A percentile compares a stretch with the other conserved stretches of the same genome.
Conservation (phyloP, 1,140 invertebrate genomes). For the Heliconius himera region DNA sequence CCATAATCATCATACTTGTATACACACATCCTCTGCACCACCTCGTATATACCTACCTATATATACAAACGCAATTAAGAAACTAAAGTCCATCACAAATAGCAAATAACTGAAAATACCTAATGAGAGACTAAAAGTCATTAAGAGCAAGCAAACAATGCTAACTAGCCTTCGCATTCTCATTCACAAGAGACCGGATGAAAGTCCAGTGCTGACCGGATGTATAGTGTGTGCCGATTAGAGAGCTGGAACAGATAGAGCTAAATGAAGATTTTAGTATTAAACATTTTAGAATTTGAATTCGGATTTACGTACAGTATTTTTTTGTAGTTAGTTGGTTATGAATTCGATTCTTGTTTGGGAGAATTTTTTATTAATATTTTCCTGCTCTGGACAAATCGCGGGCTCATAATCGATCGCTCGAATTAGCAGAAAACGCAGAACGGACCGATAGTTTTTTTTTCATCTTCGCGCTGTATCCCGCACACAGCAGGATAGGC, state of each 20-base stretch:
- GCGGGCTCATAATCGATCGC: too few relatives aligned
- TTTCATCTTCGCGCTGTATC: too few relatives aligned
- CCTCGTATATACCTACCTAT: neutral
- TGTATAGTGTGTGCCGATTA: constrained; percentile 18
- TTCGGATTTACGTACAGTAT: neutral
- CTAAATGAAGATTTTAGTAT: neutral
- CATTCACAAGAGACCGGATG: constrained; percentile 15
- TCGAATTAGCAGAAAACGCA: too few relatives aligned
- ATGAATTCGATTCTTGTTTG: too few relatives aligned
- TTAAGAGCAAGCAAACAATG: constrained; percentile 21
- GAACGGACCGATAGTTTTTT: too few relatives aligned
- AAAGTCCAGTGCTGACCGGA: constrained; percentile 3
- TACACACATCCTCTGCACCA: neutral
- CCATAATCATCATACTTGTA: too few relatives aligned
- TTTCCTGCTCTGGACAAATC: too few relatives aligned
- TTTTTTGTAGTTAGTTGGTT: too few relatives aligned
- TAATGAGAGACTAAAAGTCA: constrained; percentile 20
- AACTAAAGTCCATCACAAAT: neutral
- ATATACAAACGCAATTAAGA: neutral
- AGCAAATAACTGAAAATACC: constrained; percentile 10
- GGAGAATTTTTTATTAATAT: too few relatives aligned
- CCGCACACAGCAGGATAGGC: too few relatives aligned
- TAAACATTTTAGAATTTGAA: neutral
- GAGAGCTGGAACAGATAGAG: constrained; percentile 15
- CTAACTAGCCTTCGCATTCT: constrained; percentile 6